Evolutionary conservation across 1,140 invertebrate species (phyloP).

Genomic region (Leptinotarsa undecemlineata): DNA sequence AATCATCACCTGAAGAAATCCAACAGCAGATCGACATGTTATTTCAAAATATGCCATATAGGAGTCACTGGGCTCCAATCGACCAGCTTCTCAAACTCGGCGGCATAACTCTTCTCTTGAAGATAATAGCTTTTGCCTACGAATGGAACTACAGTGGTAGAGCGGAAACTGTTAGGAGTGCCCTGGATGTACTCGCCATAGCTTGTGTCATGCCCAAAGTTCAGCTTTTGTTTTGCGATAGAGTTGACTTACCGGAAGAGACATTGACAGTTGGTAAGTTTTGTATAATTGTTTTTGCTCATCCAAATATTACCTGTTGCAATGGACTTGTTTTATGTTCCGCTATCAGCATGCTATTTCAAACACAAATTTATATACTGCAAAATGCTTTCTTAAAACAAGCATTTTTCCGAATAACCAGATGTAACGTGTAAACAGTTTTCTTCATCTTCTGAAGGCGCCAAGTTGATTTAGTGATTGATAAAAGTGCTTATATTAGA

Average conservation of each 20-base stretch:
- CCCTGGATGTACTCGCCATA: slow-evolving; percentile 86
- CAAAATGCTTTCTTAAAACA: too few relatives aligned
- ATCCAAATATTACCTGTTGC: too few relatives aligned
- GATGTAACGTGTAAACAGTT: too few relatives aligned
- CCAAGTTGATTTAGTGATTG: too few relatives aligned
- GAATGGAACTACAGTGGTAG: slow-evolving; percentile 90
- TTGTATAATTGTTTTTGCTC: neutral
- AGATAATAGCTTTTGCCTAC: slow-evolving; percentile 86
- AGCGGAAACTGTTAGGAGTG: slow-evolving; percentile 86
- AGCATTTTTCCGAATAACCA: too few relatives aligned
- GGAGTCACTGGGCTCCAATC: slow-evolving; percentile 82
- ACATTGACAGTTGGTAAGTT: slow-evolving; percentile 69
- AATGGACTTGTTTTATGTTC: too few relatives aligned
- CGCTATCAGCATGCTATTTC: too few relatives aligned
- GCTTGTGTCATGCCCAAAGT: slow-evolving; percentile 89
- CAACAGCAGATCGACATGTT: slow-evolving; percentile 82
- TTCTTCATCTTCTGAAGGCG: too few relatives aligned
- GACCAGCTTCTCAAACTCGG: slow-evolving; percentile 83
- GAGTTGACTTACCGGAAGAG: slow-evolving; percentile 75
- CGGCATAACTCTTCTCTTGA: slow-evolving; percentile 79
- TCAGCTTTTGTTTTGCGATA: slow-evolving; percentile 79
- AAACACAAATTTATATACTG: too few relatives aligned
- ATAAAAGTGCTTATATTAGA: too few relatives aligned
- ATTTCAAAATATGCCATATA: slow-evolving; percentile 75
- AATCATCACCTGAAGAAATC: slow-evolving; percentile 75